Base-by-base conservation (phyloP, 1,140 invertebrate species). In the Polyergus mexicanus region DNA sequence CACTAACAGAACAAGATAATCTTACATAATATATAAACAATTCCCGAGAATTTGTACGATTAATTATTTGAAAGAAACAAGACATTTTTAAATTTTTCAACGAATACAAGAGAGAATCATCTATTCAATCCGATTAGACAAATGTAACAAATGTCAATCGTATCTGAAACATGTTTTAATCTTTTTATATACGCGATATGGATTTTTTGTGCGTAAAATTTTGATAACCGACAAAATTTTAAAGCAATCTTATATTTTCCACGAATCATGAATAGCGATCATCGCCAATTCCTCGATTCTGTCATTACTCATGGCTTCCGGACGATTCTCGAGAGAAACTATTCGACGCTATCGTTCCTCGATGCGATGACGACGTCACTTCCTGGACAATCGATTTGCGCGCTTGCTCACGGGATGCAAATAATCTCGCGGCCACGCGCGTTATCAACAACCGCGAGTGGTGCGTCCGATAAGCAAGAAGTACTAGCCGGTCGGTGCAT, bases 391-490 rank as follows among this genome's bases (percentile, higher is more conserved):
- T 88, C 72, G 72, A 77, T 88, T 78, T 76, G 56, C 60, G 51
- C 38, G 75, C 80, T 69, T 68, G 63, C 81, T 77, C 80, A 71
- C 76, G 69, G 76, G 69, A 83, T 71, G 63, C 80, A 81, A 85
- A 85, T 88, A 88, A 88, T 86, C 62, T 88, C 58, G 69, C 38
- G 75, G 68, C 51, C 62, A 86, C 54, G 80, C 58, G 87, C 47
- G 86, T 51, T 88, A 88, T 88, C 87, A 88, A 88, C 87, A 56
- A 28, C 71, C 80, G 75, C 86, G 87, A 88, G 63, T 77, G 87
- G 84, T 71, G 81, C 63, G 51, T 66, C 66, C 74, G 87, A 88
- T 88, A 88, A 88, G 86, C 86, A 88, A 87, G 81, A 85, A 88
- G 84, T 68, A 77, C 60, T 68, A 47, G 85, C 51, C 58, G 56